Percentiles rank a stretch among this genome's conserved stretches.
phyloP scores from a whole-genome alignment of 2,888 invertebrate species.

The Zygogramma bicolorata region DNA sequence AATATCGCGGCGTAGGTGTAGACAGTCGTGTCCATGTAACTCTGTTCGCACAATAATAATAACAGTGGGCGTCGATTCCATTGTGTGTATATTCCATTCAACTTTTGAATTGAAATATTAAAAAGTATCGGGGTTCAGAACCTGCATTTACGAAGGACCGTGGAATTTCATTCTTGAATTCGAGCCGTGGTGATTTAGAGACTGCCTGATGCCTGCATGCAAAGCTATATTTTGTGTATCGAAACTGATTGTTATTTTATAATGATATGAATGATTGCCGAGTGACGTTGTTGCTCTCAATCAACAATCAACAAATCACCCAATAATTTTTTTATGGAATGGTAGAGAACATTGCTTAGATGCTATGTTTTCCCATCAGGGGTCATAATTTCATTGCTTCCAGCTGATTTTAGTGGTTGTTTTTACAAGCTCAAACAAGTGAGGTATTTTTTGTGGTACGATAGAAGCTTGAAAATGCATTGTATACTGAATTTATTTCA shows the following conservation, averaged over 20 bases:
- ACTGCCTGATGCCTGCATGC: background rate
- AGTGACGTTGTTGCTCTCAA: too few relatives aligned
- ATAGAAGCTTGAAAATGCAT: too few relatives aligned
- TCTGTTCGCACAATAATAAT: slow-evolving; percentile 58
- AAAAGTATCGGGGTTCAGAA: slow-evolving; percentile 39
- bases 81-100: slow-evolving; percentile 59
- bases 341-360: too few relatives aligned
- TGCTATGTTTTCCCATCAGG: too few relatives aligned
- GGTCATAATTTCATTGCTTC: too few relatives aligned
- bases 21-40: slow-evolving; percentile 52
- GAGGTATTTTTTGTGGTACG: too few relatives aligned
- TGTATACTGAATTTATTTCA: too few relatives aligned
- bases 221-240: background rate
- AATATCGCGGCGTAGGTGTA: slow-evolving; percentile 48
- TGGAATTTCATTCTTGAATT: slow-evolving; percentile 12
- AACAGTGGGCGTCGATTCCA: slow-evolving; percentile 56
- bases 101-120: slow-evolving; percentile 55
- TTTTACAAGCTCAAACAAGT: too few relatives aligned
- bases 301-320: too few relatives aligned
- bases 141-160: slow-evolving; percentile 14
- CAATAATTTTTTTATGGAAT: too few relatives aligned
- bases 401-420: too few relatives aligned
- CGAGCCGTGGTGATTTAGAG: background rate
- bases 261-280: background rate
- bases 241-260: background rate